Percentiles rank a stretch among this genome's conserved stretches.
Evolutionary conservation across 1,140 invertebrate species (phyloP).

Genomic region (Ephestia elutella): DNA sequence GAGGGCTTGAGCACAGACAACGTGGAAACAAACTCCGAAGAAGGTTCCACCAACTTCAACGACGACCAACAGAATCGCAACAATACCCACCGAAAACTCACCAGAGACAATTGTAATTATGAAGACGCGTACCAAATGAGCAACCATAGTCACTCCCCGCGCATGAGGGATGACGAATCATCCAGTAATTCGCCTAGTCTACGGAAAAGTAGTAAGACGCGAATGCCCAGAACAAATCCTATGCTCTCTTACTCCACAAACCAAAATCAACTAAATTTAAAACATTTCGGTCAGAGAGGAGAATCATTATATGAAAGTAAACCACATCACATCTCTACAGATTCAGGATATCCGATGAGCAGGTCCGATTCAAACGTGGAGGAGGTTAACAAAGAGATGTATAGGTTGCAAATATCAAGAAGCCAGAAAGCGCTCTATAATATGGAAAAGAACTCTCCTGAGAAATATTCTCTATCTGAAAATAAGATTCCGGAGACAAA

Average conservation of each 20-base stretch:
- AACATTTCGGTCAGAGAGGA: conserved; percentile 68
- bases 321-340: conserved; percentile 63
- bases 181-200: conserved; percentile 68
- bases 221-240: conserved; percentile 73
- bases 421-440: conserved; percentile 71
- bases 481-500: conserved; percentile 62
- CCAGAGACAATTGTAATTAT: conserved; percentile 68
- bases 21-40: conserved; percentile 72
- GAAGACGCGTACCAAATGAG: conserved; percentile 72
- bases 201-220: conserved; percentile 60
- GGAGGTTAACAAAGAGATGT: conserved; percentile 74
- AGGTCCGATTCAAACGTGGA: conserved; percentile 71
- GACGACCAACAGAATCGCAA: conserved; percentile 75
- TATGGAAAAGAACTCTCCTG: conserved; percentile 64
- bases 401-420: conserved; percentile 68
- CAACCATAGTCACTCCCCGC: conserved; percentile 60
- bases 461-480: conserved; percentile 61
- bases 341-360: conserved; percentile 63
- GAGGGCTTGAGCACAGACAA: conserved; percentile 74
- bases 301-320: conserved; percentile 66
- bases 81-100: conserved; percentile 68
- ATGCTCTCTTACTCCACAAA: conserved; percentile 70
- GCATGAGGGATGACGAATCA: conserved; percentile 61
- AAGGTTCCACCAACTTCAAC: conserved; percentile 71
- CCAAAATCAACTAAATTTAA: conserved; percentile 64